phyloP scores from a whole-genome alignment of 2,797 vertebrate genomes.

The Etheostoma nigrum region DNA sequence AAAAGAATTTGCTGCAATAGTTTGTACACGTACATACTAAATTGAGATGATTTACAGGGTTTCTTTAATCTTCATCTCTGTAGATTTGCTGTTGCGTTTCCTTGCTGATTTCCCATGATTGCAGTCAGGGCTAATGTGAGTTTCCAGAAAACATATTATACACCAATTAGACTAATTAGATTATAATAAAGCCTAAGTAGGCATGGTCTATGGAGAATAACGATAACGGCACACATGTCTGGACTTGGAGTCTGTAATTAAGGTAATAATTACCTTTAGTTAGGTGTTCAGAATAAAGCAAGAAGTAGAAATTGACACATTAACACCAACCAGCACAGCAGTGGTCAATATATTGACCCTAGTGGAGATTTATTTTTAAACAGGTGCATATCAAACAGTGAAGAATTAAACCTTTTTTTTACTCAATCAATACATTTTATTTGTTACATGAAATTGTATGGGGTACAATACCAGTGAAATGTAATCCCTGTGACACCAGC shows the following conservation, averaged over 20 bases:
- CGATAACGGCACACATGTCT: neutral
- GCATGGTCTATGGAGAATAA: neutral
- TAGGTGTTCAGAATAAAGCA: neutral
- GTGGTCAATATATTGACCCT: neutral
- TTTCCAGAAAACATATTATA: neutral
- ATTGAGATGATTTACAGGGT: neutral
- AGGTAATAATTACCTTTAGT: neutral
- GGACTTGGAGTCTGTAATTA: slow-evolving; percentile 14
- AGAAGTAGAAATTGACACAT: neutral
- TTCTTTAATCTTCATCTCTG: neutral
- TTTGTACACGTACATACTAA: neutral
- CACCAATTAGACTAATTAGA: slow-evolving; percentile 36
- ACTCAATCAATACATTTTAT: too few relatives aligned
- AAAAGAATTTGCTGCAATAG: neutral
- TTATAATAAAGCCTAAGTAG: slow-evolving; percentile 5
- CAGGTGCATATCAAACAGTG: neutral
- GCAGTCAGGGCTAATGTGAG: neutral
- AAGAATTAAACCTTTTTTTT: neutral
- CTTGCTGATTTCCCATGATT: slow-evolving; percentile 1
- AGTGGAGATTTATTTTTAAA: neutral
- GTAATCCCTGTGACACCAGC: too few relatives aligned
- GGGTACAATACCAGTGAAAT: too few relatives aligned
- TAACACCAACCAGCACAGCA: neutral
- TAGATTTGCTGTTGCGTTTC: neutral
- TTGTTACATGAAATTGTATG: too few relatives aligned